A percentile compares a stretch with the other conserved stretches of the same genome.
These are phyloP conservation scores for Phasianus colchicus DNA, from an alignment of 2,113 vertebrate genomes.

Conservation along the genomic window DNA sequence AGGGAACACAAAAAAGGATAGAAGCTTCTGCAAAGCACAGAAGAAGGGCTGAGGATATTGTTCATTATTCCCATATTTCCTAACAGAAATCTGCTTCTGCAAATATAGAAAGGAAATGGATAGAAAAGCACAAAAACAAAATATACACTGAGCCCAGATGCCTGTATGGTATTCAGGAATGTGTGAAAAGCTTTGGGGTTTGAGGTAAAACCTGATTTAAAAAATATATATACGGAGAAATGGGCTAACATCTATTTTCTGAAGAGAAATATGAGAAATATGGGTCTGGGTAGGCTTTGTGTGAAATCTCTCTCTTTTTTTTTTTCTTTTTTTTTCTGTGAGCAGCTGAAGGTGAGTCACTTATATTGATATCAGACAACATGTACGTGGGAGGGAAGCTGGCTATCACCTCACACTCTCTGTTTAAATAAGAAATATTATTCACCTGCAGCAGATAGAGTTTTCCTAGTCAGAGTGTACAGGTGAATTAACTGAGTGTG, in stretches of 20 bases:
- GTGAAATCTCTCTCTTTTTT: background rate
- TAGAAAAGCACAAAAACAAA: background rate
- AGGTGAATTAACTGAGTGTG: slow-evolving; percentile 2
- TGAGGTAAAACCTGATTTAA: background rate
- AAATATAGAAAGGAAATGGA: background rate
- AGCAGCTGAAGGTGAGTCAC: slow-evolving; percentile 50
- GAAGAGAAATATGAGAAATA: slow-evolving; percentile 2
- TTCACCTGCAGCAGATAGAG: background rate
- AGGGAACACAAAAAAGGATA: background rate
- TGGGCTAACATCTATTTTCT: background rate
- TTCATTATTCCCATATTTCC: background rate
- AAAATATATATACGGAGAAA: background rate
- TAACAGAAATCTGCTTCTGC: background rate
- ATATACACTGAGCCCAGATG: background rate
- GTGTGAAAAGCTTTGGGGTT: slow-evolving; percentile 5
- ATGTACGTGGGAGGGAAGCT: slow-evolving; percentile 18
- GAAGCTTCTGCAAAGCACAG: background rate
- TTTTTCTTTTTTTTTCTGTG: background rate
- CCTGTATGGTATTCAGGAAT: background rate
- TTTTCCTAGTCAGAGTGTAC: background rate
- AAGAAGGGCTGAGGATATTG: background rate
- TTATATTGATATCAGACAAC: slow-evolving; percentile 27
- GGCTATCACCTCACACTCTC: background rate
- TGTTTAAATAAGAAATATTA: slow-evolving; percentile 51
- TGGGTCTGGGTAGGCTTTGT: background rate